Percentiles rank a stretch among this genome's conserved stretches.
Evolutionary conservation across 2,888 invertebrate genomes (phyloP).

Genomic region (Cheilosia soror): DNA sequence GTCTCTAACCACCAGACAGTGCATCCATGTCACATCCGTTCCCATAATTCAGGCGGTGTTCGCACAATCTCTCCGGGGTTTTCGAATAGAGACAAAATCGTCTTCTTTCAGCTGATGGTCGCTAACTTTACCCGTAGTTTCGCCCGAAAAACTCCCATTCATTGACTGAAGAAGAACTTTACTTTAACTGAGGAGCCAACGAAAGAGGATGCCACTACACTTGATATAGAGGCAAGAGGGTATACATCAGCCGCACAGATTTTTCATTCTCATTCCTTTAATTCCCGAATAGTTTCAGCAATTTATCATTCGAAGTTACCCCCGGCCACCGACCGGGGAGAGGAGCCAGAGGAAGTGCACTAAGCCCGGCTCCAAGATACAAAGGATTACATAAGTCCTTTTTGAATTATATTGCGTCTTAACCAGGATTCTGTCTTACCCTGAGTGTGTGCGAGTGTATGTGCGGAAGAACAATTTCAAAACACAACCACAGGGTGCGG

Average conservation of each 20-base stretch:
- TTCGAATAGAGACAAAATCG: conserved; percentile 25
- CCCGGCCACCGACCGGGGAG: conserved; percentile 1
- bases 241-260: conserved; percentile 68
- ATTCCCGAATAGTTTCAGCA: conserved; percentile 71
- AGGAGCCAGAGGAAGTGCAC: conserved; percentile 10
- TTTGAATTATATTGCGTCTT: conserved; percentile 72
- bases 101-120: conserved; percentile 9
- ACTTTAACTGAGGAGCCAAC: conserved; percentile 34
- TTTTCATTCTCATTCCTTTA: conserved; percentile 74
- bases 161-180: conserved; percentile 38
- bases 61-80: conserved; percentile 38
- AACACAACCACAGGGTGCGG: conserved; percentile 17
- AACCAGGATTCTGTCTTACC: neutral
- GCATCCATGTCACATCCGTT: conserved; percentile 67
- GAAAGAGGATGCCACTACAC: conserved; percentile 53
- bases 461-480: conserved; percentile 20
- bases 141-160: conserved; percentile 39
- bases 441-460: neutral
- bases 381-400: conserved; percentile 65
- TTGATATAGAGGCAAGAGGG: conserved; percentile 30
- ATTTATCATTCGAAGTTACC: conserved; percentile 69
- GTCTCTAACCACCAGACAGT: conserved; percentile 15
- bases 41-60: conserved; percentile 66
- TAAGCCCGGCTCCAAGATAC: conserved; percentile 68
- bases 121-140: conserved; percentile 25